Conservation (phyloP, 2,113 vertebrate genomes). For the Xiphophorus maculatus region DNA sequence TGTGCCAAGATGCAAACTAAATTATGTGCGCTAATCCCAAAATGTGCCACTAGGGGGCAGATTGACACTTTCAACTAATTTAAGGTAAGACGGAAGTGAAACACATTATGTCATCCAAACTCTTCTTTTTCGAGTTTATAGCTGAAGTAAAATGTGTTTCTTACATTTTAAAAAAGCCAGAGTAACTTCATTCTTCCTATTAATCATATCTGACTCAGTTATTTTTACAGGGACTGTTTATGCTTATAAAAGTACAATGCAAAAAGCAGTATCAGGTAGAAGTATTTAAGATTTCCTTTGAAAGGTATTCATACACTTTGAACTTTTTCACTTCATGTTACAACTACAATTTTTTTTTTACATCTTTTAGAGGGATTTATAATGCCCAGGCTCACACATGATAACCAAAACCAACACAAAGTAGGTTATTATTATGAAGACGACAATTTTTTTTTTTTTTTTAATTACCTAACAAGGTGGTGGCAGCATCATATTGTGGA, state of each 20-base stretch:
- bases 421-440: not conserved
- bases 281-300: not conserved
- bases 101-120: constrained; percentile 29
- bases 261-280: not conserved
- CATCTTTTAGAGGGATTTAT: too few relatives aligned
- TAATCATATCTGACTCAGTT: not conserved
- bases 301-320: not conserved
- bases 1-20: not conserved
- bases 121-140: not conserved
- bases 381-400: not conserved
- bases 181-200: not conserved
- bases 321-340: not conserved
- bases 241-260: not conserved
- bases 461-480: not conserved
- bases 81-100: constrained; percentile 37
- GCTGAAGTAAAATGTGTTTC: not conserved
- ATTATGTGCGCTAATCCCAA: not conserved
- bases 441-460: not conserved
- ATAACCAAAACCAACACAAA: not conserved
- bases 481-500: too few relatives aligned
- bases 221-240: not conserved
- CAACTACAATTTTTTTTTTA: too few relatives aligned
- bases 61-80: constrained; percentile 30
- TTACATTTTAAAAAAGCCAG: not conserved
- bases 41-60: constrained; percentile 64